A percentile compares a stretch with the other conserved stretches of the same genome.
Conservation (phyloP, 1,140 invertebrate species). For the Ditylenchus dipsaci region DNA sequence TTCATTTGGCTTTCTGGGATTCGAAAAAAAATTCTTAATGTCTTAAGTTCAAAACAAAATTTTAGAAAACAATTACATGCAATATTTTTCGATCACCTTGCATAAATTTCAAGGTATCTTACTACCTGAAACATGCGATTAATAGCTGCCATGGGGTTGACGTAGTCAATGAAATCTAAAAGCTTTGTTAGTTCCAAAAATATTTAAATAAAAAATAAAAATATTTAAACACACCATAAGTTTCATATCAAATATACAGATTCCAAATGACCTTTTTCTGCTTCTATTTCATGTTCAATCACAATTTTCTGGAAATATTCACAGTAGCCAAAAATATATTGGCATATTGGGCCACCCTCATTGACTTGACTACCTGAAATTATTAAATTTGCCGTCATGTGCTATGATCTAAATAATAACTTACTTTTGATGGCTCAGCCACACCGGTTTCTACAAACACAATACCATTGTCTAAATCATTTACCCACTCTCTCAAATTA, state of each 20-base stretch:
- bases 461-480: constrained; percentile 39
- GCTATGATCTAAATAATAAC: too few relatives aligned
- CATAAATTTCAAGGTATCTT: background rate
- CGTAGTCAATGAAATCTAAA: constrained; percentile 29
- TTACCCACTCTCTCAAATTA: constrained; percentile 30
- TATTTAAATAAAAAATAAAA: background rate
- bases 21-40: too few relatives aligned
- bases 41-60: too few relatives aligned
- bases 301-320: constrained; percentile 46
- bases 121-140: constrained; percentile 40
- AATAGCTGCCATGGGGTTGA: constrained; percentile 39
- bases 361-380: constrained; percentile 35
- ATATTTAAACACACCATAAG: constrained; percentile 9
- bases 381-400: too few relatives aligned
- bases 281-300: constrained; percentile 31
- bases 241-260: constrained; percentile 49
- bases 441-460: constrained; percentile 46
- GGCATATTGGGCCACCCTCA: constrained; percentile 1
- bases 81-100: too few relatives aligned
- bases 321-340: constrained; percentile 43
- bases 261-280: constrained; percentile 35
- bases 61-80: too few relatives aligned
- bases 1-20: too few relatives aligned
- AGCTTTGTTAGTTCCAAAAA: too few relatives aligned
- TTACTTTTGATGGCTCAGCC: constrained; percentile 35